Evolutionary conservation across 2,797 vertebrate species (phyloP).

Genomic region (Allobates femoralis): DNA sequence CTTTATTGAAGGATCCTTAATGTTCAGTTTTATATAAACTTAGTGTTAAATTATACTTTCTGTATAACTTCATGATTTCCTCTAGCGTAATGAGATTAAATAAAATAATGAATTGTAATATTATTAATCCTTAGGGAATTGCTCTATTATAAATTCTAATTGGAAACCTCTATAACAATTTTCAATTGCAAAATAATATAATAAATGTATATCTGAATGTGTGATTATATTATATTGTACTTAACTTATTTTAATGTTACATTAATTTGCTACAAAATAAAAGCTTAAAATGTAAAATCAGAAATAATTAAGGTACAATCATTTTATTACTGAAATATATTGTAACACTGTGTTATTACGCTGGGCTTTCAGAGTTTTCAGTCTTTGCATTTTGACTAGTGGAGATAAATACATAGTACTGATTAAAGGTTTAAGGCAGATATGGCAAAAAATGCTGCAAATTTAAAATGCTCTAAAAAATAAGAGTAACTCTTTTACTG

Average conservation of each 20-base stretch:
- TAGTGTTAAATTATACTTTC: conserved; percentile 28
- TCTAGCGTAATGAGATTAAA: conserved; percentile 51
- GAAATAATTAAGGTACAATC: conserved; percentile 60
- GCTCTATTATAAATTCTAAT: conserved; percentile 63
- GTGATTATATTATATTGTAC: conserved; percentile 62
- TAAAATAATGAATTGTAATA: conserved; percentile 57
- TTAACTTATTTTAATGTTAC: conserved; percentile 60
- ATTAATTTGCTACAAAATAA: conserved; percentile 62
- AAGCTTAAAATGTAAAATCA: conserved; percentile 49
- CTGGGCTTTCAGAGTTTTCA: conserved; percentile 29
- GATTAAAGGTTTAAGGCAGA: no score
- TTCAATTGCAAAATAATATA: conserved; percentile 61
- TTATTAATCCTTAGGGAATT: conserved; percentile 58
- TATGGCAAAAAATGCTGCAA: no score
- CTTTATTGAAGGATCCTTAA: neutral
- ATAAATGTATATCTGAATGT: conserved; percentile 60
- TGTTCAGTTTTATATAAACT: conserved; percentile 11
- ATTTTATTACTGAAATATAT: conserved; percentile 59
- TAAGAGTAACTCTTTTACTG: no score
- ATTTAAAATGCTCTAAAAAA: no score
- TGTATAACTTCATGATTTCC: conserved; percentile 45
- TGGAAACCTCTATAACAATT: conserved; percentile 57
- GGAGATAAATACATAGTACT: no score
- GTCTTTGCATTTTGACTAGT: neutral
- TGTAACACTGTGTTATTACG: conserved; percentile 24